A percentile compares a stretch with the other conserved stretches of the same genome.
These are phyloP conservation scores for Agonopterix alstromeriana DNA, from an alignment of 2,888 invertebrate genomes.

Conservation along the genomic window DNA sequence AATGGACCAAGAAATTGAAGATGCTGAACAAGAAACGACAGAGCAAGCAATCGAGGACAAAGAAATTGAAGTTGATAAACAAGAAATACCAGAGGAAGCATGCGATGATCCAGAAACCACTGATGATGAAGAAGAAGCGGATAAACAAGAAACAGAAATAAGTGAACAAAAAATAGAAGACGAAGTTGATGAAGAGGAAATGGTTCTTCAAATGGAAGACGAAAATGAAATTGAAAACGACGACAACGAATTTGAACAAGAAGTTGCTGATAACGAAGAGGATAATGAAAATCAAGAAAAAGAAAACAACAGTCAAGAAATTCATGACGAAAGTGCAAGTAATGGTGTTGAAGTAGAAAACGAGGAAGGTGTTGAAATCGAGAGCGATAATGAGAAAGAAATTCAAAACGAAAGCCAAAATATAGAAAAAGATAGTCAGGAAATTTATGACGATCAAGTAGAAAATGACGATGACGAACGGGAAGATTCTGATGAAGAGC, in stretches of 20 bases:
- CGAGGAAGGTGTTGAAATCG: conserved; percentile 2
- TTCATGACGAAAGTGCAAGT: conserved; percentile 2
- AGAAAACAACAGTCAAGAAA: conserved; percentile 1
- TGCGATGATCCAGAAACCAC: not conserved
- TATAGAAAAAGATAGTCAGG: conserved; percentile 4
- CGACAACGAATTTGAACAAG: conserved; percentile 1
- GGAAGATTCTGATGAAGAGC: not conserved
- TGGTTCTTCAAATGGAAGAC: conserved; percentile 5
- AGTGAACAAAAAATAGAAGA: conserved; percentile 9
- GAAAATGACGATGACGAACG: conserved; percentile 2
- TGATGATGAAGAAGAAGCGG: not conserved
- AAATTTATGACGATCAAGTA: conserved; percentile 5
- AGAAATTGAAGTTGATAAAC: not conserved
- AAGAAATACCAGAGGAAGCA: not conserved
- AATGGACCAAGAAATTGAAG: conserved; percentile 2
- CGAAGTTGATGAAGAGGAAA: conserved; percentile 4
- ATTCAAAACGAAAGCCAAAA: conserved; percentile 3
- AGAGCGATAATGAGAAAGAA: not conserved
- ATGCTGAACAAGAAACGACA: conserved; percentile 2
- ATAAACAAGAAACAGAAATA: not conserved
- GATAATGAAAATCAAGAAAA: conserved; percentile 6
- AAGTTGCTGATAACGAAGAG: conserved; percentile 3
- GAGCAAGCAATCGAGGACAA: conserved; percentile 1
- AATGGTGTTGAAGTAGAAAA: conserved; percentile 7
- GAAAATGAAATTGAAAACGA: conserved; percentile 10